phyloP scores from a whole-genome alignment of 2,888 invertebrate genomes.

The Drosophila sordidula region DNA sequence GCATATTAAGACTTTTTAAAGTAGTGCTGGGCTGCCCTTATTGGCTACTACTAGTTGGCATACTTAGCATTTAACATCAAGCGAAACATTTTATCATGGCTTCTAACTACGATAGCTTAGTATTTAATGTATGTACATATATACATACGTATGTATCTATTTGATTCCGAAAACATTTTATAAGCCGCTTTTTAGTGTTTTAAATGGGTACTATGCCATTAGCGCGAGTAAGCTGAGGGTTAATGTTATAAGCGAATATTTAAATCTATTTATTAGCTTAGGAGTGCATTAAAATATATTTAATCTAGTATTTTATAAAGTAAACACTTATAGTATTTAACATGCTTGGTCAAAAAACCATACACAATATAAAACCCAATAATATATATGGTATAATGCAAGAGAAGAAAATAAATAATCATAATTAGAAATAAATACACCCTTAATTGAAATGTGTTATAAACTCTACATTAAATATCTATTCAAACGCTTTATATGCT shows the following conservation, averaged over 20 bases:
- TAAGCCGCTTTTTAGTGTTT: conserved; percentile 67
- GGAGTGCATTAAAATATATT: conserved; percentile 58
- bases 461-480: conserved; percentile 66
- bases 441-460: conserved; percentile 65
- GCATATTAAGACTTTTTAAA: conserved; percentile 60
- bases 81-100: conserved; percentile 58
- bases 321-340: conserved; percentile 63
- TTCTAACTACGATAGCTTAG: conserved; percentile 44
- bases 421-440: conserved; percentile 34
- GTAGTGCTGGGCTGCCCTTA: conserved; percentile 35
- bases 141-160: conserved; percentile 24
- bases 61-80: conserved; percentile 60
- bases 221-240: conserved; percentile 30
- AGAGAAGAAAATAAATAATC: conserved; percentile 36
- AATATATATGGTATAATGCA: conserved; percentile 46
- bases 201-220: conserved; percentile 47
- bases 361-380: conserved; percentile 43
- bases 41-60: conserved; percentile 36
- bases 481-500: conserved; percentile 78
- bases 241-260: conserved; percentile 61
- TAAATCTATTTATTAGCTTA: conserved; percentile 75
- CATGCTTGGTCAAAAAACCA: conserved; percentile 63
- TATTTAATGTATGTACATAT: conserved; percentile 16
- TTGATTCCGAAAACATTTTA: conserved; percentile 40
- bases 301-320: conserved; percentile 54